These are phyloP conservation scores for Capromys pilorides DNA, from an alignment of 2,797 vertebrate species.

Conservation along the genomic window DNA sequence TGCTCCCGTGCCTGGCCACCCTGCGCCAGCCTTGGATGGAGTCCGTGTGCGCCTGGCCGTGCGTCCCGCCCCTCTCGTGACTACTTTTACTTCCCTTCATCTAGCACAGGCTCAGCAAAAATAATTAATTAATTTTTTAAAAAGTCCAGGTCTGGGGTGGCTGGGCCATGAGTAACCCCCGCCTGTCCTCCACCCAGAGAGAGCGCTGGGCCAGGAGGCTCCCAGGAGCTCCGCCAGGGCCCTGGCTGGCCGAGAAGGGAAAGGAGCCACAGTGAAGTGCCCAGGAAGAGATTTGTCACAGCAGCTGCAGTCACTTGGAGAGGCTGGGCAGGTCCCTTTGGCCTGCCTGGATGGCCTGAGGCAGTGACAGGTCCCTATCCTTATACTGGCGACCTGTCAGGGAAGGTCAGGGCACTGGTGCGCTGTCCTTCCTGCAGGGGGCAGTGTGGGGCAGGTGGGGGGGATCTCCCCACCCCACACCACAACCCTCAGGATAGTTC, in stretches of 20 bases:
- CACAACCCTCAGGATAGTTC: too few relatives aligned
- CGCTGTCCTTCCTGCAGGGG: neutral
- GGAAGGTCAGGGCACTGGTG: neutral
- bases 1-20: too few relatives aligned
- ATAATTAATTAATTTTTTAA: too few relatives aligned
- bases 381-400: neutral
- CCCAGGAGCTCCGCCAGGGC: neutral
- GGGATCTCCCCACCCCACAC: neutral
- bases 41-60: neutral
- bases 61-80: rapidly evolving
- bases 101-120: neutral
- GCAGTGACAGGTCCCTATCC: neutral
- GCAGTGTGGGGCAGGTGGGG: neutral
- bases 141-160: neutral
- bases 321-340: neutral
- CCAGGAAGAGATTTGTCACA: neutral
- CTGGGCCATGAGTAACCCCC: neutral
- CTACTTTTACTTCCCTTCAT: neutral
- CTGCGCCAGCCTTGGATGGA: neutral
- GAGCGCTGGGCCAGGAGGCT: neutral
- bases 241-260: neutral
- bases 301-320: neutral
- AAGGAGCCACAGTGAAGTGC: neutral
- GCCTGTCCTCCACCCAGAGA: neutral
- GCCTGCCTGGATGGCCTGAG: neutral